Percentiles rank a stretch among this genome's conserved stretches.
Conservation (phyloP, 92 coral and sea anemone genomes). For the Bergia sp. region DNA sequence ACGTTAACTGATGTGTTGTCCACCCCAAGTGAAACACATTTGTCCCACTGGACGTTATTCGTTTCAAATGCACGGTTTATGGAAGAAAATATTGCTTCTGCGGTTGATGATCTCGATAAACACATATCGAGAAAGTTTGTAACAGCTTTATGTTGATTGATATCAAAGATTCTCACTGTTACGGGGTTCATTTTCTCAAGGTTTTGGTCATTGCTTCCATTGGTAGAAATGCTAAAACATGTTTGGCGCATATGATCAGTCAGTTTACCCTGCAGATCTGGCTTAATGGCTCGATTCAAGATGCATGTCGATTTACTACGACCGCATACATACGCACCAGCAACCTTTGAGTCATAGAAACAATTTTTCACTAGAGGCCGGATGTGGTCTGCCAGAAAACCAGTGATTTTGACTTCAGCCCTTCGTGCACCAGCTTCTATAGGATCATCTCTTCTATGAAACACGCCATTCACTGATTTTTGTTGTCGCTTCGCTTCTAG, state of each 20-base stretch:
- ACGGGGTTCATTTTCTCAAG: conserved; percentile 51
- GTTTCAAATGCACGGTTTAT: conserved; percentile 29
- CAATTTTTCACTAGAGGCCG: not conserved
- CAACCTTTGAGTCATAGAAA: not conserved
- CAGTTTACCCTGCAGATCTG: conserved; percentile 3
- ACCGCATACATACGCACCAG: no score
- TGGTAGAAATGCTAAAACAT: conserved; percentile 24
- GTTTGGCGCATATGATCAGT: not conserved
- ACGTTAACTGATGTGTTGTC: conserved; percentile 56
- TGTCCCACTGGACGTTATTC: conserved; percentile 34
- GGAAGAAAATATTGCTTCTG: conserved; percentile 23
- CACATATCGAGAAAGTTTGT: conserved; percentile 44
- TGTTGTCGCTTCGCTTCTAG: no score
- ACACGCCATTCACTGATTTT: no score
- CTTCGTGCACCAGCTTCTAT: not conserved
- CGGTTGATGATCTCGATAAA: conserved; percentile 17
- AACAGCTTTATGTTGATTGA: conserved; percentile 23
- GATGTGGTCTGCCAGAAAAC: conserved; percentile 40
- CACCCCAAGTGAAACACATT: conserved; percentile 53
- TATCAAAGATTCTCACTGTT: conserved; percentile 51
- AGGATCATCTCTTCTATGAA: not conserved
- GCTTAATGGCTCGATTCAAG: not conserved
- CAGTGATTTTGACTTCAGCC: conserved; percentile 17
- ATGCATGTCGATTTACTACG: no score
- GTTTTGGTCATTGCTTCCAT: conserved; percentile 49